Evolutionary conservation across 2,888 invertebrate genomes (phyloP), one percentile per base, ranked within the genome.

Genomic region (Dendrolimus pini): DNA sequence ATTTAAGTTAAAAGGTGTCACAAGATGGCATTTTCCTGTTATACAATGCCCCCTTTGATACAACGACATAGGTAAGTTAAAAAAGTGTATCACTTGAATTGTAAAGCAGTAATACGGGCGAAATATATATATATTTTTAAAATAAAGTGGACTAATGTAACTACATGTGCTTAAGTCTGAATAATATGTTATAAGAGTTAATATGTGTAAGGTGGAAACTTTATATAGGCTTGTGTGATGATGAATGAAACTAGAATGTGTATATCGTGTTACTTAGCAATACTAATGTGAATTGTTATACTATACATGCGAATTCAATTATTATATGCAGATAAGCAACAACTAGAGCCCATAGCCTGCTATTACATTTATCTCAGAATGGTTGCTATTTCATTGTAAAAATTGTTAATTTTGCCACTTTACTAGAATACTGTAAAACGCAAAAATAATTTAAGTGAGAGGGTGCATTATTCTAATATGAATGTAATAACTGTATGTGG

Each of bases 51-150:
- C 30, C 47, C 12, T 73, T 74, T 76, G 71, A 75, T 65, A 70
- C 71, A 47, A 0, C 12, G 66, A 65, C 68, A 65, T 80, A 81
- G 85, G 85, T 85, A 75, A 85, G 85, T 85, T 72, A 30, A 30
- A 30, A 30, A 30, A 30, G 30, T 3, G 30, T 30, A 56, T 57
- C 59, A 62, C 62, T 73, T 68, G 63, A 68, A 61, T 79, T 67
- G 62, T 72, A 64, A 63, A 65, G 68, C 65, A 62, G 30, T 30
- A 30, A 30, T 30, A 30, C 6, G 30, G 30, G 30, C 30, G 30
- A 30, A 30, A 6, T 30, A 30, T 18, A 30, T 30, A 6, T 30
- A 6, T 30, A 3, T 30, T 30, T 30, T 6, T 6, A 30, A n/a
- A n/a, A 30, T 30, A 6, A 30, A 30, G 30, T 68, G 73, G 77